phyloP scores from a whole-genome alignment of 2,797 vertebrate genomes.

The Syndactyla subalaris region DNA sequence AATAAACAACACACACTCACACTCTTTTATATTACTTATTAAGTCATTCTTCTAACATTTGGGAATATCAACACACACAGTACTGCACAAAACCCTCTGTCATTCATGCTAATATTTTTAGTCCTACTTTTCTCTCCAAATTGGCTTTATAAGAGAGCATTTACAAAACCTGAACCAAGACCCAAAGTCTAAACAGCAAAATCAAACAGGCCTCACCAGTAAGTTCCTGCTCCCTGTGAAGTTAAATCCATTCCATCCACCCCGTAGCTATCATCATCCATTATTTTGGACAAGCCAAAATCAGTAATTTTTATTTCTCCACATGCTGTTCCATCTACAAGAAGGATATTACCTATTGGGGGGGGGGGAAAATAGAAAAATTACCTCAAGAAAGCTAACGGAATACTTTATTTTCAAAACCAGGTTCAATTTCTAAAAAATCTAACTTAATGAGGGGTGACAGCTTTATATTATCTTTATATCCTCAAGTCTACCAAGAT shows the following conservation, averaged over 20 bases:
- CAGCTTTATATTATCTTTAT: background rate
- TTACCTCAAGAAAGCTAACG: background rate
- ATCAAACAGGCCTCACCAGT: conserved; percentile 86
- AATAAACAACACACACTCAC: background rate
- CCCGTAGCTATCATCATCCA: conserved; percentile 99
- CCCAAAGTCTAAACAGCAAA: background rate
- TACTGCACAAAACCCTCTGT: background rate
- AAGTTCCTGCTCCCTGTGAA: conserved; percentile 97
- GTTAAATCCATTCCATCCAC: conserved; percentile 99
- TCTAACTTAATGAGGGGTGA: background rate
- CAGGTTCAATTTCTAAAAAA: background rate
- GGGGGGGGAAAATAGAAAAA: background rate
- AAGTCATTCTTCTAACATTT: background rate
- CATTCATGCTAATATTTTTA: background rate
- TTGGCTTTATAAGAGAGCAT: background rate
- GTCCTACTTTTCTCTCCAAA: background rate
- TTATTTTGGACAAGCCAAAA: conserved; percentile 99
- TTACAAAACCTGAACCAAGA: background rate
- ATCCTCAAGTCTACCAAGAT: background rate
- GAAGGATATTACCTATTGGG: conserved; percentile 92
- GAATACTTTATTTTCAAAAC: background rate
- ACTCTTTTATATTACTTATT: background rate
- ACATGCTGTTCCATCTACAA: conserved; percentile 97
- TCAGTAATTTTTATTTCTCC: conserved; percentile 99
- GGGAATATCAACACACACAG: background rate